Base-by-base conservation (phyloP, 1,140 invertebrate species). In the Pemphigus obesinymphae region DNA sequence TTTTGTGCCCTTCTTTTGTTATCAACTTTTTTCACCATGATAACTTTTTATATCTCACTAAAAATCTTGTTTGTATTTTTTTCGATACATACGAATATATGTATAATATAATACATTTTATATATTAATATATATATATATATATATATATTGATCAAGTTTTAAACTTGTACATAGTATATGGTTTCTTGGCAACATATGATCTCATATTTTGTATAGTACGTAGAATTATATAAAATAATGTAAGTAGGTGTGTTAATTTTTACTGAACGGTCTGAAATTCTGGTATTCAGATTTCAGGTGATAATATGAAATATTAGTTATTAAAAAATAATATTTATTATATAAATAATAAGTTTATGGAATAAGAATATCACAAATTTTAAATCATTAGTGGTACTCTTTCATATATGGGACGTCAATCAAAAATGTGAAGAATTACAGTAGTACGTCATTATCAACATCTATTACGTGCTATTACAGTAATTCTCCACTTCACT, bases 361-460 rank as follows among this genome's bases (percentile, higher is more conserved):
- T 26, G 68, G 68, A 70, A 70, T 70, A 26, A 40, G 40, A 70
- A 70, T 70, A 70, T 45, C 23, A 45, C 40, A 13, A 70, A 45
- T 70, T 45, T 40, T 45, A 13, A 3, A 23, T 43, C 15, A 40
- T 70, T 40, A 70, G 23, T n/a, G 66, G 34, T 15, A 70, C 40
- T 45, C 15, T 10, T 29, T 23, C 40, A n/a, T n/a, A 45, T 23
- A 45, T 4, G 23, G 13, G 40, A n/a, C 23, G 40, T 70, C 40
- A 17, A n/a, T n/a, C n/a, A n/a, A n/a, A n/a, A n/a, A n/a, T n/a
- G n/a, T n/a, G n/a, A n/a, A n/a, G n/a, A n/a, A n/a, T n/a, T n/a
- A n/a, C n/a, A n/a, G n/a, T n/a, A n/a, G n/a, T n/a, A n/a, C n/a
- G n/a, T n/a, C n/a, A n/a, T n/a, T n/a, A n/a, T n/a, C n/a, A n/a